phyloP scores from a whole-genome alignment of 37 sponge, comb jelly and placozoan genomes.

The Crambe crambe region DNA sequence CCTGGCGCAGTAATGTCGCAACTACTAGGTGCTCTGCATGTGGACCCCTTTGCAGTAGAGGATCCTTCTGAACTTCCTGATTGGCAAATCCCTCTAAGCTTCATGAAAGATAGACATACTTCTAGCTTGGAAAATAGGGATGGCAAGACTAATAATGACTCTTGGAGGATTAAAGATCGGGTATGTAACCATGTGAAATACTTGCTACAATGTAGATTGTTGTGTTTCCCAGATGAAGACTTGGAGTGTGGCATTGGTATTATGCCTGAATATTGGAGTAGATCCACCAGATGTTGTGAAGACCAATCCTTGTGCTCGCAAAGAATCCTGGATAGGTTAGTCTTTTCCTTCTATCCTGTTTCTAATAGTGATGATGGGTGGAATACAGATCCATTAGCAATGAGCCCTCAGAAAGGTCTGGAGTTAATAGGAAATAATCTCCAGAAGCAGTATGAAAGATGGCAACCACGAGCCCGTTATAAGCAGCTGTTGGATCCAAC shows the following conservation, averaged over 20 bases:
- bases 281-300: conserved; percentile 95
- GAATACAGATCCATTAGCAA: conserved; percentile 70
- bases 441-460: conserved; percentile 93
- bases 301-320: conserved; percentile 88
- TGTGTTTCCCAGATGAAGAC: conserved; percentile 76
- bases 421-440: conserved; percentile 76
- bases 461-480: conserved; percentile 94
- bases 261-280: conserved; percentile 93
- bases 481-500: conserved; percentile 95
- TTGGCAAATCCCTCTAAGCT: conserved; percentile 85
- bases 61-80: conserved; percentile 67
- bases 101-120: conserved; percentile 77
- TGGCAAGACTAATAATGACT: neutral
- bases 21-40: neutral
- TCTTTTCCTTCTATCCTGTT: neutral
- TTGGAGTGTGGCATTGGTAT: conserved; percentile 76
- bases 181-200: conserved; percentile 30
- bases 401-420: conserved; percentile 78
- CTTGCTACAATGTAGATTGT: neutral
- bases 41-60: conserved; percentile 50
- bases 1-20: too few species aligned
- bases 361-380: neutral
- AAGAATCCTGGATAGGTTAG: conserved; percentile 96
- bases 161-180: conserved; percentile 85
- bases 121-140: conserved; percentile 32